A percentile compares a stretch with the other conserved stretches of the same genome.
Evolutionary conservation across 1,140 invertebrate species (phyloP).

Genomic region (Macrobrachium nipponense): DNA sequence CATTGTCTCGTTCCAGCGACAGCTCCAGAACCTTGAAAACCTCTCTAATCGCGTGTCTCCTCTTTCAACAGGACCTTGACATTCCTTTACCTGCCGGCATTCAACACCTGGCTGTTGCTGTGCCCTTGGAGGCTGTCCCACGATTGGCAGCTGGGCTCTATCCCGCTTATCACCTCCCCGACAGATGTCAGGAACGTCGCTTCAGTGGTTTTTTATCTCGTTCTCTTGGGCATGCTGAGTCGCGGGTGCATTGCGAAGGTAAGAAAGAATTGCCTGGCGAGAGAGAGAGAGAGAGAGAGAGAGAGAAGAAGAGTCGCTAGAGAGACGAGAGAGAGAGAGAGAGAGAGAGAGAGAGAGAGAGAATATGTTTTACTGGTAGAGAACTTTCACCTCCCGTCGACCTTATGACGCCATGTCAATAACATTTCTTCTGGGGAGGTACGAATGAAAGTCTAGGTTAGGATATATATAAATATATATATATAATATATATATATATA

Average conservation of each 20-base stretch:
- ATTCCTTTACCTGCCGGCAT: constrained; percentile 87
- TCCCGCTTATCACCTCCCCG: constrained; percentile 81
- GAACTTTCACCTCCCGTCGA: background rate
- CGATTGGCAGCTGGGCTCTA: constrained; percentile 95
- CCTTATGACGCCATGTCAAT: no score
- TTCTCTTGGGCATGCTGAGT: constrained; percentile 19
- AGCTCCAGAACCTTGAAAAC: background rate
- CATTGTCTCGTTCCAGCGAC: no score
- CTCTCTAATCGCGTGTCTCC: background rate
- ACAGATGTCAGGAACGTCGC: constrained; percentile 81
- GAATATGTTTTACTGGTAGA: background rate
- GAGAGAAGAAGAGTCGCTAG: no score
- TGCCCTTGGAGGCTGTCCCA: constrained; percentile 87
- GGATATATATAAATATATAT: background rate
- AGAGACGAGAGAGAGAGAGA: background rate
- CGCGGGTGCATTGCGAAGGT: constrained; percentile 14
- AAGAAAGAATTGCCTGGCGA: constrained; percentile 9
- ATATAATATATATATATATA: background rate
- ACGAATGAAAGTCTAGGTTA: no score
- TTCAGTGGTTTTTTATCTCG: constrained; percentile 78
- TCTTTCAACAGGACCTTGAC: constrained; percentile 74
- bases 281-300: background rate
- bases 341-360: background rate
- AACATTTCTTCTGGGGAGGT: no score
- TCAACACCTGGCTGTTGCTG: constrained; percentile 85